A percentile compares a stretch with the other conserved stretches of the same genome.
These are phyloP conservation scores for Pristionchus arcanus DNA, from an alignment of 2,888 invertebrate genomes.

Conservation along the genomic window DNA sequence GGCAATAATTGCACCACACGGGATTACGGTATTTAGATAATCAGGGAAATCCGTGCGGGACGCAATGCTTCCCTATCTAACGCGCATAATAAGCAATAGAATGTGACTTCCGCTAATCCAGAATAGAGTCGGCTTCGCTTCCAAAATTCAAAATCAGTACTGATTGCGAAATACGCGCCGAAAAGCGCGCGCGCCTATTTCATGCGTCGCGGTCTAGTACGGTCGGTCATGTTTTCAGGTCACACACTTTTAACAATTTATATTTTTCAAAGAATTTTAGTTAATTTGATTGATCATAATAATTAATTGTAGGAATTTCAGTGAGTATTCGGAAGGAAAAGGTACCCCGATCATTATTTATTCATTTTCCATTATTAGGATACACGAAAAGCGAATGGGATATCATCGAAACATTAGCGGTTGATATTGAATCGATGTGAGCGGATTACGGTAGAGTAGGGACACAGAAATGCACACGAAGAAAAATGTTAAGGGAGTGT, in stretches of 20 bases:
- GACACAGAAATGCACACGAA: neutral
- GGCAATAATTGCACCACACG: too few species aligned
- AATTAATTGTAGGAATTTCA: neutral
- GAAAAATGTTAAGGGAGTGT: neutral
- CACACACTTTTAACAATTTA: neutral
- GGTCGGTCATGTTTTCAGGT: neutral
- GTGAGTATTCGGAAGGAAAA: too few species aligned
- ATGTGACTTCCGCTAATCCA: too few species aligned
- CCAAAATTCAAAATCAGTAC: too few species aligned
- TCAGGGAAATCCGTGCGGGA: too few species aligned
- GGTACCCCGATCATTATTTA: neutral
- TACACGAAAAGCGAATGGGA: neutral
- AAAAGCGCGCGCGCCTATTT: neutral
- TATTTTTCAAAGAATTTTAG: neutral
- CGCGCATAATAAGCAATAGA: too few species aligned
- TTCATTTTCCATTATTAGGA: neutral
- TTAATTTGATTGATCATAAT: neutral
- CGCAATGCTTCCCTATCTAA: too few species aligned
- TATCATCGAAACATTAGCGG: slow-evolving; percentile 1
- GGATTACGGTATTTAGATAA: too few species aligned
- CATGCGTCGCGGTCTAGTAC: neutral
- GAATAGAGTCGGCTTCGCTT: too few species aligned
- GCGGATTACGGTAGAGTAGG: slow-evolving; percentile 3
- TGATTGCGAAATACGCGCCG: neutral
- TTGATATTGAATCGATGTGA: neutral